A percentile compares a stretch with the other conserved stretches of the same genome.
These are phyloP conservation scores for Melinaea menophilus DNA, from an alignment of 2,888 invertebrate genomes.

Conservation along the genomic window DNA sequence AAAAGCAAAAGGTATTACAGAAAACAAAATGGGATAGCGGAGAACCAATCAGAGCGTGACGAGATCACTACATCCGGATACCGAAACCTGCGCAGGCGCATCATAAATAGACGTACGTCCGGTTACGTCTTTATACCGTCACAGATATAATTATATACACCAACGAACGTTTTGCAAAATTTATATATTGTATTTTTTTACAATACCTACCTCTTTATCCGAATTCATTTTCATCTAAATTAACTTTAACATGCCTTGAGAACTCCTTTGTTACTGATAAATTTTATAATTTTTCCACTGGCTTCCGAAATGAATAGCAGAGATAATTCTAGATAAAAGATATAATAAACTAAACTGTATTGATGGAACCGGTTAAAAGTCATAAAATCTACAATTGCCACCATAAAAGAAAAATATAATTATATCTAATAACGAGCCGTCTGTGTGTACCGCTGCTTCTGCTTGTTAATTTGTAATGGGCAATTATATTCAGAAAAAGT, in stretches of 20 bases:
- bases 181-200: background rate
- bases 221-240: too few species aligned
- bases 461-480: conserved; percentile 28
- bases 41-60: conserved; percentile 62
- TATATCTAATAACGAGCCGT: conserved; percentile 14
- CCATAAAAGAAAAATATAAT: background rate
- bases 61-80: conserved; percentile 45
- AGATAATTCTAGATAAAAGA: background rate
- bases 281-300: too few species aligned
- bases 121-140: conserved; percentile 12
- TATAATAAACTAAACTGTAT: background rate
- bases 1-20: conserved; percentile 28
- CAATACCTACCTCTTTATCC: background rate
- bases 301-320: background rate
- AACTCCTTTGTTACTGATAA: too few species aligned
- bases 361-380: background rate
- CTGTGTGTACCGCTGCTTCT: conserved; percentile 13
- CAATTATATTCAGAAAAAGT: conserved; percentile 25
- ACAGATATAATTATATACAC: conserved; percentile 1
- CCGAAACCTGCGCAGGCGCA: conserved; percentile 43
- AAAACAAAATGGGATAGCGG: conserved; percentile 56
- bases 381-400: conserved; percentile 5
- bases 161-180: background rate
- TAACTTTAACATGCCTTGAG: too few species aligned
- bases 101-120: conserved; percentile 22